These are phyloP conservation scores for Acrocephalus arundinaceus DNA, from an alignment of 2,113 vertebrate species.

Conservation along the genomic window DNA sequence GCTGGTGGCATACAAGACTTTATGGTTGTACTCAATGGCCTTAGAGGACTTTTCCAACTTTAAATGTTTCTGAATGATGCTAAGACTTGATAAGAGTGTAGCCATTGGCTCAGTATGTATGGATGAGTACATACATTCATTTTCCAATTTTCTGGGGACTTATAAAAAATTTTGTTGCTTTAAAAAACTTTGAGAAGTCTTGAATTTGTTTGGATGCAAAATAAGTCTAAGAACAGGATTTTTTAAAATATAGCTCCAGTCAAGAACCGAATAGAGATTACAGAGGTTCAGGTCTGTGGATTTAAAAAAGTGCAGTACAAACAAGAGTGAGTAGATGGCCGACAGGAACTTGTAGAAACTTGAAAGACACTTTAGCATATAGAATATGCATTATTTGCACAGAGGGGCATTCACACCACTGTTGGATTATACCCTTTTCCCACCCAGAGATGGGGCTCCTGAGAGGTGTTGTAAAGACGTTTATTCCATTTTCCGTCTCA, in stretches of 20 bases:
- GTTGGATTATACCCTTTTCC: too few species aligned
- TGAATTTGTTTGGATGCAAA: not conserved
- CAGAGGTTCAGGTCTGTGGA: not conserved
- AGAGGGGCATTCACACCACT: not conserved
- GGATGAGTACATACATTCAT: too few species aligned
- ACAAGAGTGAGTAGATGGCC: fast-evolving
- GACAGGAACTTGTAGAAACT: not conserved
- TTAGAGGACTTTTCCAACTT: not conserved
- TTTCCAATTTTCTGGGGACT: not conserved
- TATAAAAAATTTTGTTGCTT: not conserved
- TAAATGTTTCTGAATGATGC: not conserved
- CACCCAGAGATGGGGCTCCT: too few species aligned
- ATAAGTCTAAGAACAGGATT: not conserved
- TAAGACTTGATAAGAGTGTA: too few species aligned
- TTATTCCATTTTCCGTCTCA: too few species aligned
- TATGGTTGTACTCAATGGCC: not conserved
- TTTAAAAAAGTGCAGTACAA: not conserved
- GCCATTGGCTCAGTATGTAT: too few species aligned
- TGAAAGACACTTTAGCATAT: not conserved
- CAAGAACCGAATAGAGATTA: not conserved
- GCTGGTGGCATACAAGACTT: not conserved
- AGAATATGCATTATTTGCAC: not conserved
- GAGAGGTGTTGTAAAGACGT: too few species aligned
- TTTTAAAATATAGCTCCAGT: not conserved
- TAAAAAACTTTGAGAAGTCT: not conserved